These are phyloP conservation scores for Orchesella flavescens DNA, from an alignment of 2,888 invertebrate genomes.

Conservation along the genomic window DNA sequence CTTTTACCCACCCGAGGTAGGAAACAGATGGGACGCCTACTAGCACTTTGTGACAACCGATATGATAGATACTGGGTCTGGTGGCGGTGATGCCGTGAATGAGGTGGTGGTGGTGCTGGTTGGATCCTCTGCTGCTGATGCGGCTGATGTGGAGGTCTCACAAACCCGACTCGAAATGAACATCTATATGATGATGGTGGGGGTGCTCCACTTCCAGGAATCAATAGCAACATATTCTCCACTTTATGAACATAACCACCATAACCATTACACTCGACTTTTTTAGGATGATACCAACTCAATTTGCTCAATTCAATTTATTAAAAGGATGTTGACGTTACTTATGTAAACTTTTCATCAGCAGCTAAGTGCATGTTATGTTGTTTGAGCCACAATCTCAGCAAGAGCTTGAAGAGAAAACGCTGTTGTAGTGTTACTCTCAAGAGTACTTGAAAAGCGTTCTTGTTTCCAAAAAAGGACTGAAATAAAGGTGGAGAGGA, in stretches of 20 bases:
- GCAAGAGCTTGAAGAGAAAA: too few species aligned
- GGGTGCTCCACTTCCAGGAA: conserved; percentile 60
- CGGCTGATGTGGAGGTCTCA: conserved; percentile 25
- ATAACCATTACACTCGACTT: too few species aligned
- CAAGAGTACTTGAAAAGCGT: too few species aligned
- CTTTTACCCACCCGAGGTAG: not conserved
- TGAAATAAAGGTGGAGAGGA: too few species aligned
- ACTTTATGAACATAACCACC: not conserved
- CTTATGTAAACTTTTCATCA: too few species aligned
- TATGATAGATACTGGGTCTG: not conserved
- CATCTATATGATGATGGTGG: conserved; percentile 31
- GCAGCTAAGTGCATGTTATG: too few species aligned
- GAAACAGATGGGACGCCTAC: not conserved
- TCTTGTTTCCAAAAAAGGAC: too few species aligned
- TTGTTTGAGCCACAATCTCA: too few species aligned
- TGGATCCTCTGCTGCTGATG: conserved; percentile 22
- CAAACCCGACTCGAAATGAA: conserved; percentile 54
- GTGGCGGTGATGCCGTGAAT: conserved; percentile 20
- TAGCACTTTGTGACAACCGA: not conserved
- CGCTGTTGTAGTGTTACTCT: too few species aligned
- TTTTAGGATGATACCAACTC: too few species aligned
- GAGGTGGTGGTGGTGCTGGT: conserved; percentile 23
- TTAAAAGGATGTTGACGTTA: too few species aligned
- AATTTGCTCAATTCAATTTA: too few species aligned
- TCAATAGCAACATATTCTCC: conserved; percentile 56